phyloP scores from a whole-genome alignment of 2,113 vertebrate genomes.

The Gambusia holbrooki region DNA sequence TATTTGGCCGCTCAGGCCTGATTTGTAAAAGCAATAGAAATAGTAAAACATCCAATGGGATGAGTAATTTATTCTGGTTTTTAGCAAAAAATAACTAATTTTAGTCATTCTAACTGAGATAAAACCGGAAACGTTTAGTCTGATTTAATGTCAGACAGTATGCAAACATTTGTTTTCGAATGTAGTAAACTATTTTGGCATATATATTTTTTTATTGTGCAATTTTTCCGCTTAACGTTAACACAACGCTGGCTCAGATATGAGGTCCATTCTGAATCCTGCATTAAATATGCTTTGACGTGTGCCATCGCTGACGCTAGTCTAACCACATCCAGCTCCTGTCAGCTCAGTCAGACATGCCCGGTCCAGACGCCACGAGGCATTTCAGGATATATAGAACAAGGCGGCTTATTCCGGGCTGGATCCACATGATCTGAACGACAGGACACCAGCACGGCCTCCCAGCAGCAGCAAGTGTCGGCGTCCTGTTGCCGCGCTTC shows the following conservation, averaged over 20 bases:
- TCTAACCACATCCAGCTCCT: constrained; percentile 1
- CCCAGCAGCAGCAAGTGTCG: constrained; percentile 25
- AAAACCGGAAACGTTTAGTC: neutral
- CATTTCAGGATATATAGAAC: constrained; percentile 1
- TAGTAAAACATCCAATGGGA: too few relatives aligned
- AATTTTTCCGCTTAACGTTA: too few relatives aligned
- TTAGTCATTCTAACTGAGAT: neutral
- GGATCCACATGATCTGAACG: neutral
- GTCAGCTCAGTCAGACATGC: constrained; percentile 16
- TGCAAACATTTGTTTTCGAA: neutral
- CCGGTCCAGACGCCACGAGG: constrained; percentile 5
- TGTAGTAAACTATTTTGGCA: too few relatives aligned
- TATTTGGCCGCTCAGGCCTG: too few relatives aligned
- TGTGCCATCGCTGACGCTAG: too few relatives aligned
- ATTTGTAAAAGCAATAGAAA: too few relatives aligned
- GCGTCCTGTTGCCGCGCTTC: constrained; percentile 24
- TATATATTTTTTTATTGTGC: too few relatives aligned
- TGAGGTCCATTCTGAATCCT: too few relatives aligned
- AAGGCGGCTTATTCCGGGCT: neutral
- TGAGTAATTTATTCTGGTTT: too few relatives aligned
- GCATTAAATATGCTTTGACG: too few relatives aligned
- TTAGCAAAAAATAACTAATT: too few relatives aligned
- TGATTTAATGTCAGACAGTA: neutral
- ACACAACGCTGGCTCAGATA: too few relatives aligned
- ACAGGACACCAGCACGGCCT: neutral